Evolutionary conservation across 1,140 invertebrate species (phyloP), one percentile per base, ranked within the genome.

Genomic region (Bombus fervidus): DNA sequence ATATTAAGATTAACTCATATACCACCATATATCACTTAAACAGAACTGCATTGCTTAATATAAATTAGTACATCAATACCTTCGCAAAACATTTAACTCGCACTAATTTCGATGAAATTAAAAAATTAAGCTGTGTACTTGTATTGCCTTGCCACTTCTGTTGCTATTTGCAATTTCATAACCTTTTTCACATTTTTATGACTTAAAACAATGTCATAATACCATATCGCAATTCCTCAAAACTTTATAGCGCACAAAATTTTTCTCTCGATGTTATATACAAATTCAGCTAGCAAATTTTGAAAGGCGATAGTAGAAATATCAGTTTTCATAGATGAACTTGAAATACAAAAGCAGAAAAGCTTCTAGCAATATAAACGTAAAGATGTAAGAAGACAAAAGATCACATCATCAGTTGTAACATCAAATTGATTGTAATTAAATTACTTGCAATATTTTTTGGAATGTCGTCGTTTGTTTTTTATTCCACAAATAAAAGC

Each of bases 401-500:
- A 22, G 47, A 53, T 53, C 47, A 8, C 47, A 8, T 22, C 47
- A 53, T 8, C 5, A 47, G 2, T 77, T 41, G 10, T 22, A 57
- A 43, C 25, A 83, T 66, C n/a, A 22, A 74, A 43, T 47, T 39
- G 28, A 73, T 53, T 53, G 18, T 34, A 41, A 6, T 81, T 15
- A n/a, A n/a, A 43, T 25, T 47, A 53, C 31, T 28, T 64, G 59
- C 15, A 74, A 74, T 62, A 57, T n/a, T 34, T 66, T 75, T 69
- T 86, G 85, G 85, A 86, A 86, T 86, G 85, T 86, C 37, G 28
- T 77, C 53, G 64, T 53, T 43, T 22, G 22, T 76, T 28, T 77
- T 34, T 43, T 53, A 62, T 68, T 68, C 22, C 31, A 13, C 10
- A 73, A 69, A 57, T 76, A 31, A 25, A 72, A 62, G 25, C n/a